These are phyloP conservation scores for Caenorhabditis afra DNA, from an alignment of 2,888 invertebrate species.

Conservation along the genomic window DNA sequence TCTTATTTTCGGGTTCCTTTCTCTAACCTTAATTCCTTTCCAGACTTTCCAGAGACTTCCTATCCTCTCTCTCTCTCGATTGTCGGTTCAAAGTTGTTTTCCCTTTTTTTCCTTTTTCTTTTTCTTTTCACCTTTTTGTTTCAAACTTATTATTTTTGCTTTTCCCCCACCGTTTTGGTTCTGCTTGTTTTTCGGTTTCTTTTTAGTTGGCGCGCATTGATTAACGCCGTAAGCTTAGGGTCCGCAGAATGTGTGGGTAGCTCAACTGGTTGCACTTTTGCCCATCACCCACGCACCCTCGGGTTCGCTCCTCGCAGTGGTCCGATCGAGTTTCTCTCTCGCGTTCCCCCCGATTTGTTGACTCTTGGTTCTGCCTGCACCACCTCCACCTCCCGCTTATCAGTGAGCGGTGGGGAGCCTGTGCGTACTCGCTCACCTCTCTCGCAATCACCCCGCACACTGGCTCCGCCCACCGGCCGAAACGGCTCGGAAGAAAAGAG, in stretches of 20 bases:
- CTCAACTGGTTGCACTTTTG: too few relatives aligned
- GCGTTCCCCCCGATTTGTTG: constrained; percentile 19
- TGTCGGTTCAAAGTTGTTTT: constrained; percentile 55
- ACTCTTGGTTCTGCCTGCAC: constrained; percentile 51
- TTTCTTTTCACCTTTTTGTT: constrained; percentile 5
- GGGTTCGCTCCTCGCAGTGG: too few relatives aligned
- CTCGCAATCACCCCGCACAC: constrained; percentile 10
- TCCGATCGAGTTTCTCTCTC: constrained; percentile 5
- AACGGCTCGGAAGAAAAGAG: too few relatives aligned
- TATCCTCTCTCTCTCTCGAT: constrained; percentile 40
- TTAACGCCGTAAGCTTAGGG: too few relatives aligned
- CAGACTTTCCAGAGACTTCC: constrained; percentile 44
- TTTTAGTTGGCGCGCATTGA: constrained; percentile 1
- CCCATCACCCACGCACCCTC: too few relatives aligned
- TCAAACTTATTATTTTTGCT: too few relatives aligned
- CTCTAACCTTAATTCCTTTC: constrained; percentile 21
- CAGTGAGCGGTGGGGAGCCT: constrained; percentile 2
- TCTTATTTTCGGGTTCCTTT: not conserved
- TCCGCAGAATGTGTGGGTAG: too few relatives aligned
- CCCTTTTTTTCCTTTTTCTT: constrained; percentile 16
- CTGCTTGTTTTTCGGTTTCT: constrained; percentile 10
- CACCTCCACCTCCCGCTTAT: constrained; percentile 29
- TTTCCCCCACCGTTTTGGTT: constrained; percentile 1
- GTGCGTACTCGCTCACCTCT: not conserved
- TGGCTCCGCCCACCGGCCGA: constrained; percentile 45